A percentile compares a stretch with the other conserved stretches of the same genome.
phyloP scores from a whole-genome alignment of 2,113 vertebrate genomes.

The Tiliqua scincoides region DNA sequence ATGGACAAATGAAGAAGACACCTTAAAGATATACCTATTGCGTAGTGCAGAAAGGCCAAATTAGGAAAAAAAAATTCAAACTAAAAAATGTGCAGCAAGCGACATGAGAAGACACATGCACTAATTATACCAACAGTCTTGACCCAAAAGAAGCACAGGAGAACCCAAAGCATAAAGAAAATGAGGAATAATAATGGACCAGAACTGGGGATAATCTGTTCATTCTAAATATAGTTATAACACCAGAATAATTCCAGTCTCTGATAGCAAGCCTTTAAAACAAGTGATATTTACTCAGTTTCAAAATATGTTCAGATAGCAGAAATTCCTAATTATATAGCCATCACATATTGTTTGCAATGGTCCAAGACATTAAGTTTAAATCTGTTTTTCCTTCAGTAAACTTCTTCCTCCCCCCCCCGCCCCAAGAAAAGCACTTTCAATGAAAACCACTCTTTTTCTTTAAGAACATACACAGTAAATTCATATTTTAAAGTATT shows the following conservation, averaged over 20 bases:
- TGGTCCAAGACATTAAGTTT: constrained; percentile 53
- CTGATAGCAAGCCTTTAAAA: constrained; percentile 49
- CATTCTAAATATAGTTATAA: constrained; percentile 63
- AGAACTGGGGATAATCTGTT: not conserved
- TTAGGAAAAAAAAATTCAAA: not conserved
- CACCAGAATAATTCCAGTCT: constrained; percentile 33
- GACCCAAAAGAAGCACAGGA: not conserved
- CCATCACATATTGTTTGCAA: constrained; percentile 43
- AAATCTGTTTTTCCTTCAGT: too few relatives aligned
- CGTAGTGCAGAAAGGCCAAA: not conserved
- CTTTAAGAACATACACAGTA: constrained; percentile 67
- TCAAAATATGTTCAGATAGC: constrained; percentile 50
- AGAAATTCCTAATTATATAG: constrained; percentile 53
- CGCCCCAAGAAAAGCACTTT: constrained; percentile 1
- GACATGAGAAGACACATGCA: not conserved
- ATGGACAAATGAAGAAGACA: too few relatives aligned
- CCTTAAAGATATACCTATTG: too few relatives aligned
- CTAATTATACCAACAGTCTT: not conserved
- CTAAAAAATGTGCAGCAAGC: not conserved
- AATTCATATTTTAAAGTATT: constrained; percentile 62
- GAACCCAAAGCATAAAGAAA: not conserved
- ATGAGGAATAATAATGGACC: not conserved
- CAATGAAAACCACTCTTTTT: not conserved
- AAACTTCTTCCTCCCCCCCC: too few relatives aligned
- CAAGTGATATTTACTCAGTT: constrained; percentile 36